These are phyloP conservation scores for Glaucopsyche alexis DNA, from an alignment of 2,888 invertebrate genomes.

Conservation along the genomic window DNA sequence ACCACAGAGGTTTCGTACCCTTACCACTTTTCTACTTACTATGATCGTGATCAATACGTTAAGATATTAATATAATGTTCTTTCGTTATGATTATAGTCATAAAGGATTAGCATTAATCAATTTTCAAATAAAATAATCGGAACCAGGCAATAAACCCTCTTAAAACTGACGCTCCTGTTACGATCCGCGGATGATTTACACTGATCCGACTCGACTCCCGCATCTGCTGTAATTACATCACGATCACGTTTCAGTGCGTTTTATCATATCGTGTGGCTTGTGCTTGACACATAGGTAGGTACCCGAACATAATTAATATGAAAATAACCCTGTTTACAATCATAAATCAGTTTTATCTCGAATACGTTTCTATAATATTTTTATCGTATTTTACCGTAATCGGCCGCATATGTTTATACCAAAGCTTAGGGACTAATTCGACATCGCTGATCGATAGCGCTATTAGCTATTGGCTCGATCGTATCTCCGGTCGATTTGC, in stretches of 20 bases:
- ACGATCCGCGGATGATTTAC: not conserved
- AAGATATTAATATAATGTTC: too few relatives aligned
- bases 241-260: not conserved
- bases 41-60: too few relatives aligned
- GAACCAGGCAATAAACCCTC: not conserved
- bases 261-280: not conserved
- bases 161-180: not conserved
- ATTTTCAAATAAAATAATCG: too few relatives aligned
- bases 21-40: too few relatives aligned
- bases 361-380: not conserved
- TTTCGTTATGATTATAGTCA: too few relatives aligned
- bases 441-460: not conserved
- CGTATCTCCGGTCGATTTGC: not conserved
- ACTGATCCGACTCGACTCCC: not conserved
- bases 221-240: not conserved
- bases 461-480: not conserved
- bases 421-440: not conserved
- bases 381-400: not conserved
- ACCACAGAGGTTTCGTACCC: too few relatives aligned
- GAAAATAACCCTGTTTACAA: too few relatives aligned
- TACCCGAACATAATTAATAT: not conserved
- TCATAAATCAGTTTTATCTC: too few relatives aligned
- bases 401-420: not conserved
- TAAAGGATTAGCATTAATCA: too few relatives aligned
- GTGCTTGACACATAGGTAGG: not conserved